Evolutionary conservation across 2,888 invertebrate species (phyloP), one percentile per base, ranked within the genome.

Genomic region (Erannis defoliaria): DNA sequence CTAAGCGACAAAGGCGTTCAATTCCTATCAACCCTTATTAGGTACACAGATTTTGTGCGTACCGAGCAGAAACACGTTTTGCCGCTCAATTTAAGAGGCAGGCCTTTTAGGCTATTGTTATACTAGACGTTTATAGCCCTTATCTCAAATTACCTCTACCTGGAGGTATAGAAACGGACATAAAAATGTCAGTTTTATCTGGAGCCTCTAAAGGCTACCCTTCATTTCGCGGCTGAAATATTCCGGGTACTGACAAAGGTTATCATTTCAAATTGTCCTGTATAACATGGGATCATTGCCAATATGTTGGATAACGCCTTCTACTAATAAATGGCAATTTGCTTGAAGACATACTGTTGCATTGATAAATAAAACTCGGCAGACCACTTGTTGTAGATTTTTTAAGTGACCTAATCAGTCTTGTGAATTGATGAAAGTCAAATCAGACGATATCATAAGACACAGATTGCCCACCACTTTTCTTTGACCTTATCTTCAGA

Each of bases 171-270:
- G 62, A 62, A 62, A 46, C 38, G 62, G 48, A 49, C 64, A 64
- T 64, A 64, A 64, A 64, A 64, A 64, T 64, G 64, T 64, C 64
- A 48, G 55, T 46, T 57, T 64, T 64, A 64, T 64, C 64, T 60
- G 56, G 49, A 40, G 48, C 14, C 56, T 51, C 62, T 62, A 56
- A 29, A 55, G 51, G 51, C 55, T 51, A 59, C 58, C 58, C 42
- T 63, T 63, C 58, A 63, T 63, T 55, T 63, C 46, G 29, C 38
- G 23, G 45, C 31, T 55, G 55, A 63, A 59, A 63, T 63, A 63
- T 63, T 33, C 46, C 35, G 63, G 63, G 43, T 46, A 51, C 63
- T 59, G 63, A 59, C 58, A 55, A 63, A 63, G 63, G 63, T 59
- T 63, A 63, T 63, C 63, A 57, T 55, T 45, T 48, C 45, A 26